phyloP scores from a whole-genome alignment of 2,113 vertebrate genomes.

The Micromys minutus region DNA sequence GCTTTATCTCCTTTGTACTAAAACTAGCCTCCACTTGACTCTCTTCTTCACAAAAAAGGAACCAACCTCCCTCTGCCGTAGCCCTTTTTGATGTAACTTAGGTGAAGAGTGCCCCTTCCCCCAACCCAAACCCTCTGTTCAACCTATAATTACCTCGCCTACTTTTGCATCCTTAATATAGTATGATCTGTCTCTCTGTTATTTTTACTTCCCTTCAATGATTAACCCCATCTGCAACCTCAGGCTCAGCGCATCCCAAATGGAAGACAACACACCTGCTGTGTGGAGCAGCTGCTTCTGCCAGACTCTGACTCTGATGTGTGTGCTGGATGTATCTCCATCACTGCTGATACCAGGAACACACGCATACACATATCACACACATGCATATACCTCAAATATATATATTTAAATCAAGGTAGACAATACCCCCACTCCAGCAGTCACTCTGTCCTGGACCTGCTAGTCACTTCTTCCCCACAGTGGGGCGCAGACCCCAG shows the following conservation, averaged over 20 bases:
- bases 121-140: conserved; percentile 41
- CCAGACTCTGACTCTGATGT: not conserved
- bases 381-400: too few species aligned
- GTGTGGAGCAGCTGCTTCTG: not conserved
- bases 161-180: conserved; percentile 49
- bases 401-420: too few species aligned
- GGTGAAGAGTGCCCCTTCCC: not conserved
- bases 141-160: conserved; percentile 37
- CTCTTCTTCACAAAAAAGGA: not conserved
- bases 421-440: too few species aligned
- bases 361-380: too few species aligned
- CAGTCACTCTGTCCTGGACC: not conserved
- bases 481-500: not conserved
- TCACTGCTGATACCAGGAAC: too few species aligned
- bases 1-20: not conserved
- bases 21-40: not conserved
- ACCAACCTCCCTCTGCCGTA: not conserved
- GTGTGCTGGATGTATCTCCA: not conserved
- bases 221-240: not conserved
- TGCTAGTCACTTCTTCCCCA: not conserved
- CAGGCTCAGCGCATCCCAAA: not conserved
- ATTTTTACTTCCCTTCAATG: not conserved
- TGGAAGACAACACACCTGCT: fast-evolving
- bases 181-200: not conserved
- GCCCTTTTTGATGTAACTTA: not conserved